Base-by-base conservation (phyloP, 2,888 invertebrate genomes). In the Adelognathus sp. region DNA sequence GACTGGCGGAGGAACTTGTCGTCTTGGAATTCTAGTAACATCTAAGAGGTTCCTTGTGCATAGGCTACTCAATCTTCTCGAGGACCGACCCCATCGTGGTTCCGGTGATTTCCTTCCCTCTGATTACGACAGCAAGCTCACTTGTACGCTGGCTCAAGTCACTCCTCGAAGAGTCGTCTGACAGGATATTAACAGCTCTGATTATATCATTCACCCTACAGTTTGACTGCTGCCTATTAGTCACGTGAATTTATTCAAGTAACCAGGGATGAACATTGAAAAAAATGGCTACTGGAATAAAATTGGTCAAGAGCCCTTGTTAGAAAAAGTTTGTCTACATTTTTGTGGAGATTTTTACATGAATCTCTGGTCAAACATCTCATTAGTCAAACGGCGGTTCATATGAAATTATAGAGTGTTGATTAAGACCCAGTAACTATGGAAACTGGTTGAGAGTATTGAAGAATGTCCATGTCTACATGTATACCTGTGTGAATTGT, bases 11-110 rank as follows among this genome's bases (percentile, higher is more conserved):
- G 50, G 58, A 39, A 16, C 41, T 70, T 31, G 44, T 33, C 46
- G 16, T 33, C 36, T 31, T 21, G 44, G 24, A 50, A 52, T 52
- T 71, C 71, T 39, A 31, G 21, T 18, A 27, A 71, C 71, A 54
- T 44, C 31, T 6, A 56, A 41, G 33, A 50, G 27, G 14, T 7
- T 46, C 44, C 44, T 70, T 29, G 33, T 36, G 44, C 29, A 7
- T 70, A 9, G 11, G 50, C 36, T 46, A 71, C 61, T 33, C 36
- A 71, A 71, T 70, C 18, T 46, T 39, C 16, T 4, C 5, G 11
- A 33, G 61, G 21, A 14, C 18, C 21, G 16, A 14, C 16, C 11
- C 27, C n/a, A n/a, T 54, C 16, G 18, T 54, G 14, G 6, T 7
- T 14, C 24, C 44, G 16, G 14, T 27, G 24, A 16, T 44, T 29